Base-by-base conservation (phyloP, 2,113 vertebrate species). In the Odontophorus gujanensis region DNA sequence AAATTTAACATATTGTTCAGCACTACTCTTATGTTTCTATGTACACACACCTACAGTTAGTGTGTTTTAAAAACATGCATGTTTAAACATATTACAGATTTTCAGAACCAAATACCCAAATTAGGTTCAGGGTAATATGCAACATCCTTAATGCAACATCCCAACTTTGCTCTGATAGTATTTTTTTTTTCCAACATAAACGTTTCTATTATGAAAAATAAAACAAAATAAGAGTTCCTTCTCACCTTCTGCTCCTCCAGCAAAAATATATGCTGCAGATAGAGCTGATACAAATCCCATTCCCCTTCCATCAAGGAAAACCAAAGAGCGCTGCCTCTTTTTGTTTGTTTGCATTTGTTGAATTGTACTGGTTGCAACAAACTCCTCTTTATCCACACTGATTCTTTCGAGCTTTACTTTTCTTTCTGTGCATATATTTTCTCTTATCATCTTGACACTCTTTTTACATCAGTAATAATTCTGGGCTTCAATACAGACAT, bases 151-250 rank as follows among this genome's bases (percentile, higher is more conserved):
- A 48, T 45, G 36, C 12, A 12, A 20, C 38, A 42, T n/a, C n/a
- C 18, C 11, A 53, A 1, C 1, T 25, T 4, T 11, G 13, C 4
- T 22, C 40, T 7, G 47, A 32, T 5, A 4, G n/a, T n/a, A 73
- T 38, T 22, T 19, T 2, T 32, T 43, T 63, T 53, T 62, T 36
- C 24, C 22, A 69, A 38, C 26, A 18, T 45, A 57, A 57, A 26
- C 50, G 26, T 19, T 38, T 68, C 26, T 12, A 32, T 42, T 32
- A 48, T 6, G 4, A 8, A 51, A 69, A 80, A 53, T 53, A 71
- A 15, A 9, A 34, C 21, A 45, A 13, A 36, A 30, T 11, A 18
- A 25, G 13, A 58, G 11, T 12, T 53, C 38, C 6, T 72, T 75
- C 16, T 30, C 17, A 2, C 8, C 59, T 61, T 38, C 4, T 34